Conservation (phyloP, 2,888 invertebrate genomes). For the Xylocampa areola region DNA sequence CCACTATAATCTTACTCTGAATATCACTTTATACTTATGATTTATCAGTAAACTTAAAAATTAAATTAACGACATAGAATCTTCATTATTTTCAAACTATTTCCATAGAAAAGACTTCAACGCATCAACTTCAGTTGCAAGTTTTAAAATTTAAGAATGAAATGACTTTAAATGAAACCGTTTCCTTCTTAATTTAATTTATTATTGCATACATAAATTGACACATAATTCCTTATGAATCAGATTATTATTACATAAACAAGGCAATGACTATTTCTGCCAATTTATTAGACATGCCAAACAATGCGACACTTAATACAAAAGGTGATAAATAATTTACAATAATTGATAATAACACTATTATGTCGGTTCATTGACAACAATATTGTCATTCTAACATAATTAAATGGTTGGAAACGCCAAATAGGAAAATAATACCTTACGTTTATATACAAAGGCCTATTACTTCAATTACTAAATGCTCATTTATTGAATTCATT, state of each 20-base stretch:
- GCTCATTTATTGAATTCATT: slow-evolving; percentile 15
- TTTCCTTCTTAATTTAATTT: too few relatives aligned
- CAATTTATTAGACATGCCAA: slow-evolving; percentile 22
- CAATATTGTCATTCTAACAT: slow-evolving; percentile 32
- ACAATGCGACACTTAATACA: slow-evolving; percentile 37
- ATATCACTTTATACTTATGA: too few relatives aligned
- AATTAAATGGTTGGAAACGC: slow-evolving; percentile 37
- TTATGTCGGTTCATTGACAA: slow-evolving; percentile 37
- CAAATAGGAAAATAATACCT: slow-evolving; percentile 23
- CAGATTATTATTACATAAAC: slow-evolving; percentile 12
- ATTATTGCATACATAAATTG: slow-evolving; percentile 13
- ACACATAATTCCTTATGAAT: too few relatives aligned
- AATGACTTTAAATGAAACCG: too few relatives aligned
- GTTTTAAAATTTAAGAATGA: slow-evolving; percentile 1
- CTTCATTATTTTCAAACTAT: not conserved
- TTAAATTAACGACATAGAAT: slow-evolving; percentile 13
- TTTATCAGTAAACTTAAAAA: not conserved
- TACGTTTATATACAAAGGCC: slow-evolving; percentile 18
- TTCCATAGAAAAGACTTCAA: slow-evolving; percentile 70
- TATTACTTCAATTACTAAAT: slow-evolving; percentile 18
- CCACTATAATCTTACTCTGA: too few relatives aligned
- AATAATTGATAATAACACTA: slow-evolving; percentile 36
- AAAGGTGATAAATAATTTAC: slow-evolving; percentile 30
- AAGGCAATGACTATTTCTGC: slow-evolving; percentile 18
- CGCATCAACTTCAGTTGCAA: slow-evolving; percentile 43